These are phyloP conservation scores for Lepilemur ruficaudatus DNA, from an alignment of 2,797 vertebrate genomes.

Conservation along the genomic window DNA sequence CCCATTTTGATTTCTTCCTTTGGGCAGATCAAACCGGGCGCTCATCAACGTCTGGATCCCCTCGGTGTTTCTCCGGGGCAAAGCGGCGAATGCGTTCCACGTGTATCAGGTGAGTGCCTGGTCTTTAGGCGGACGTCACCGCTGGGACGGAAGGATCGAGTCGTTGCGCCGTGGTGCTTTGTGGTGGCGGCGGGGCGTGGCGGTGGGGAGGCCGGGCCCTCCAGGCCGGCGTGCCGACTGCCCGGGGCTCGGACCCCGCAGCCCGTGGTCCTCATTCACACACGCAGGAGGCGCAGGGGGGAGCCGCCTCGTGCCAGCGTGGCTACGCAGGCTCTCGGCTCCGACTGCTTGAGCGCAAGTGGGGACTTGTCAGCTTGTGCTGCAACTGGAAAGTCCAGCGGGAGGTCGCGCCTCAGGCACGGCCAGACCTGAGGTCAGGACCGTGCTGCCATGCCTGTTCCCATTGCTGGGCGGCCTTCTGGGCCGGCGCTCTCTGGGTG, in stretches of 20 bases:
- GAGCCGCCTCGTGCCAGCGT: fast-evolving
- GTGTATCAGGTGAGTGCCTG: conserved; percentile 93
- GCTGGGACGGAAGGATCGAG: fast-evolving
- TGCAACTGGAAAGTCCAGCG: fast-evolving
- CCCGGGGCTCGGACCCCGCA: fast-evolving
- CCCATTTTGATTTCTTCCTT: not conserved
- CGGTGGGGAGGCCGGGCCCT: not conserved
- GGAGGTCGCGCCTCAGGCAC: fast-evolving
- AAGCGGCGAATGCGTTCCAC: conserved; percentile 95
- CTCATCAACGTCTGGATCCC: conserved; percentile 99
- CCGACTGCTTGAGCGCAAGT: fast-evolving
- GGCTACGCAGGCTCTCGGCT: not conserved
- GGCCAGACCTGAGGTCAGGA: no score
- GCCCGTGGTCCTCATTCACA: not conserved
- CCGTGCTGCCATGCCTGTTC: fast-evolving
- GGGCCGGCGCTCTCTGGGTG: not conserved
- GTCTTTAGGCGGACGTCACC: fast-evolving
- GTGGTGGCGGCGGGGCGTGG: fast-evolving
- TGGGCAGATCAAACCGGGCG: conserved; percentile 93
- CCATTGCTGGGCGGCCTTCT: not conserved
- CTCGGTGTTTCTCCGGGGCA: conserved; percentile 96
- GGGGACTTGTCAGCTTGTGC: not conserved
- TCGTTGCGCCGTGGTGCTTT: not conserved
- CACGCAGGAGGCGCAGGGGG: fast-evolving
- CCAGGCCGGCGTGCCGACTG: fast-evolving